Evolutionary conservation across 2,113 vertebrate species (phyloP).

Genomic region (Bucco capensis): DNA sequence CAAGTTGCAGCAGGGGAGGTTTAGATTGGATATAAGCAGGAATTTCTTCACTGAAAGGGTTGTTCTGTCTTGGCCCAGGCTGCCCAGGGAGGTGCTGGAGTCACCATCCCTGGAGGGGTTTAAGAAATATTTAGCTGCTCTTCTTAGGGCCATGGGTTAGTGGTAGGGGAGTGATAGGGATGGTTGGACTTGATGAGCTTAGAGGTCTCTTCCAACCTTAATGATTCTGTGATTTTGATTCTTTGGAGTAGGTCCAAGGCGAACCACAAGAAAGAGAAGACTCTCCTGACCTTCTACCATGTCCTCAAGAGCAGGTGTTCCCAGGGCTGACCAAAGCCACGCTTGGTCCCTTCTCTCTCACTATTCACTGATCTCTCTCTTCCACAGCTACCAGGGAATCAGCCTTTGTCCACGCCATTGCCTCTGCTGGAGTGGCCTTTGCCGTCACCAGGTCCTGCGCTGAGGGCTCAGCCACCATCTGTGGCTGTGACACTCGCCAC

Average conservation of each 20-base stretch:
- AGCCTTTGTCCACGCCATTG: constrained; percentile 94
- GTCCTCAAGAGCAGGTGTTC: neutral
- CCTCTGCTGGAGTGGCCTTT: constrained; percentile 91
- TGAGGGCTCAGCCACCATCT: constrained; percentile 89
- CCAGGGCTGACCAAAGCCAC: neutral
- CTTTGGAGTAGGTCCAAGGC: neutral
- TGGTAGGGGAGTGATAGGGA: no score
- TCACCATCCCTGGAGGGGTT: no score
- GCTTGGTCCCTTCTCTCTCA: neutral
- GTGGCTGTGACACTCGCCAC: constrained; percentile 90
- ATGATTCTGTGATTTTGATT: no score
- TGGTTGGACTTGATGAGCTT: no score
- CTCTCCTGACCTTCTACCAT: neutral
- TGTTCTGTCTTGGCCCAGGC: no score
- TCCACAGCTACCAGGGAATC: constrained; percentile 91
- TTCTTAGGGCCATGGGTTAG: no score
- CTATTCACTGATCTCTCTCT: neutral
- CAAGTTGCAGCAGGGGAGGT: no score
- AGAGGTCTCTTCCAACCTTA: no score
- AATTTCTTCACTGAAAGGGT: no score
- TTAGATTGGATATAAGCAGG: no score
- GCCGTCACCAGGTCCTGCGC: constrained; percentile 92
- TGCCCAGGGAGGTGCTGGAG: no score
- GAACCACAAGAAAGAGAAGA: neutral
- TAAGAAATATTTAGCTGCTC: no score